Base-by-base conservation (phyloP, 2,888 invertebrate genomes). In the Alsophila aescularia region DNA sequence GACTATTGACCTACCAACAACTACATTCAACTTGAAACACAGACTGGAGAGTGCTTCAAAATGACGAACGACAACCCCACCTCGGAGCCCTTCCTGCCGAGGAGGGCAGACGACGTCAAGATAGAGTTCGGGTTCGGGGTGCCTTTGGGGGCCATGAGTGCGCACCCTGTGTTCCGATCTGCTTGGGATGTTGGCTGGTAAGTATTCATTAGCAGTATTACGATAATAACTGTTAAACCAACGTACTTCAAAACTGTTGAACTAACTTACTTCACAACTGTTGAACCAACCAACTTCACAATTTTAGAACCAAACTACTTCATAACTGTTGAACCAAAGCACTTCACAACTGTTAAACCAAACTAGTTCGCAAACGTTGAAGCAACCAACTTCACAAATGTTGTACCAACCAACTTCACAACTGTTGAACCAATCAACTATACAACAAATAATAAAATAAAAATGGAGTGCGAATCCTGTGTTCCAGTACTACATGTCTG, bases 101-200 rank as follows among this genome's bases (percentile, higher is more conserved):
- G 81, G 14, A 75, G 84, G 8, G 72, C 88, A 2, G 92, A 93
- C 34, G 92, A 93, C 45, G 90, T 93, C 58, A 93, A 93, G 75
- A 84, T 93, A 29, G 93, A 93, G 76, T 81, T 92, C 13, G 90
- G 90, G 0, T 89, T 91, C 40, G 90, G 92, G 32, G 83, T 89
- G 44, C 93, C 93, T 6, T 82, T 92, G 54, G 93, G 92, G 14
- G 79, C 90, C 52, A 92, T 92, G 90, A 90, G 89, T 50, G 83
- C 91, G 35, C 90, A 92, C 61, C 91, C 90, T n/a, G 89, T 92
- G 13, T 93, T 92, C 69, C 91, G 92, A 62, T 90, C 92, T 6
- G 82, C 92, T 41, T 93, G 93, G 93, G 93, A 93, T 69, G 71
- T 93, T 60, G 92, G 87, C 47, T 91, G 89, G 92, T 92, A 73